phyloP scores from a whole-genome alignment of 2,113 vertebrate species.

The Pelvicachromis taeniatus region DNA sequence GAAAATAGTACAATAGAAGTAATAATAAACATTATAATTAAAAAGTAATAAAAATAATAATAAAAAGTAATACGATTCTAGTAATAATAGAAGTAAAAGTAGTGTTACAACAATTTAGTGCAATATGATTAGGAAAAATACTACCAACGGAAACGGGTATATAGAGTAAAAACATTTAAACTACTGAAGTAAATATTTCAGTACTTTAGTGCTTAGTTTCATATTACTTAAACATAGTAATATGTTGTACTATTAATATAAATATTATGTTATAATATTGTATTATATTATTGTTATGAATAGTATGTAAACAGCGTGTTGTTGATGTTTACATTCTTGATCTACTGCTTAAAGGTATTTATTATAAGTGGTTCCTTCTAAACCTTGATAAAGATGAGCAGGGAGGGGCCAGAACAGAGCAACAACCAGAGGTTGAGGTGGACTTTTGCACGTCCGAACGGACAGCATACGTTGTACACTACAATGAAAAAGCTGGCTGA shows the following conservation, averaged over 20 bases:
- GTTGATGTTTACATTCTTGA: no score
- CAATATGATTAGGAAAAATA: neutral
- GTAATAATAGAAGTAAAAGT: neutral
- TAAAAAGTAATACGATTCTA: neutral
- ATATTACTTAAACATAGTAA: no score
- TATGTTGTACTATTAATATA: no score
- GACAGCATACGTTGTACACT: accelerated
- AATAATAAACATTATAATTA: neutral
- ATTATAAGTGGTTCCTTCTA: no score
- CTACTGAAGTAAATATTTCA: neutral
- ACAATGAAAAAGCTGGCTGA: conserved; percentile 49
- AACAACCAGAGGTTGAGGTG: neutral
- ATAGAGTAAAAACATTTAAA: neutral
- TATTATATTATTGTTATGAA: neutral
- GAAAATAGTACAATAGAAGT: neutral
- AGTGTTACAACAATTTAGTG: neutral
- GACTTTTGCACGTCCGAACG: accelerated
- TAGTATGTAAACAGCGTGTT: neutral
- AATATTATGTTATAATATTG: neutral
- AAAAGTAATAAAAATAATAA: neutral
- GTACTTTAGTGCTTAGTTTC: neutral
- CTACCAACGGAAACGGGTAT: accelerated
- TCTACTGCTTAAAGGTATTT: no score
- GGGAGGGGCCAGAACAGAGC: neutral
- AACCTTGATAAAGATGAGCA: no score